Base-by-base conservation (phyloP, 2,888 invertebrate genomes). In the Leptopilina myrica region DNA sequence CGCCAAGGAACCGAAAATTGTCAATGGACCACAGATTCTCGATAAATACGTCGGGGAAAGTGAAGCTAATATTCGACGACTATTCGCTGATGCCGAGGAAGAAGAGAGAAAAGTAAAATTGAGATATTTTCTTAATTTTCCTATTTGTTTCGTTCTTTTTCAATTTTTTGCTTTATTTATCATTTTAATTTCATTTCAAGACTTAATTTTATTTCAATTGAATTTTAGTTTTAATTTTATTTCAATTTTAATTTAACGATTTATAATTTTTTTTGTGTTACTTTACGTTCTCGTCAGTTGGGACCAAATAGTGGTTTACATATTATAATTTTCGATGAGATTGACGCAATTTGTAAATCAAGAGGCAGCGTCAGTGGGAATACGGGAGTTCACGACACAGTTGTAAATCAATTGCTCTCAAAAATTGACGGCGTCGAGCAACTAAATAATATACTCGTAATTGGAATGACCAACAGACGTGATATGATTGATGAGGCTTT, bases 11-110 rank as follows among this genome's bases (percentile, higher is more conserved):
- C 99, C 99, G 0, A 99, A 99, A 93, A 99, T 99, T 90, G 98
- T 99, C 1, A 99, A 99, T 91, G 99, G 99, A 1, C 99, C 99
- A 0, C 99, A 99, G 92, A 98, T 99, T 90, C 93, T 99, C 89
- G 99, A 99, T 93, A 99, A 99, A 92, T 99, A 99, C 92, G 99
- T 99, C 11, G 99, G 99, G 80, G 99, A 99, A 93, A 99, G 99
- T 76, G 99, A 99, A 93, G 99, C 99, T 53, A 99, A 99, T 91
- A 95, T 99, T 84, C 93, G 99, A 82, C 94, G 98, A 77, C 93
- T 99, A 81, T 99, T 99, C 92, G 99, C 98, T 78, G 99, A 99
- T 80, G 99, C 99, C 0, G 99, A 99, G 92, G 99, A 99, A 85
- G 99, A 99, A 92, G 98, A 98, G 90, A 98, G 98, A 90, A 94